A percentile compares a stretch with the other conserved stretches of the same genome.
Conservation (phyloP, 2,113 vertebrate species). For the Megatriorchis doriae region DNA sequence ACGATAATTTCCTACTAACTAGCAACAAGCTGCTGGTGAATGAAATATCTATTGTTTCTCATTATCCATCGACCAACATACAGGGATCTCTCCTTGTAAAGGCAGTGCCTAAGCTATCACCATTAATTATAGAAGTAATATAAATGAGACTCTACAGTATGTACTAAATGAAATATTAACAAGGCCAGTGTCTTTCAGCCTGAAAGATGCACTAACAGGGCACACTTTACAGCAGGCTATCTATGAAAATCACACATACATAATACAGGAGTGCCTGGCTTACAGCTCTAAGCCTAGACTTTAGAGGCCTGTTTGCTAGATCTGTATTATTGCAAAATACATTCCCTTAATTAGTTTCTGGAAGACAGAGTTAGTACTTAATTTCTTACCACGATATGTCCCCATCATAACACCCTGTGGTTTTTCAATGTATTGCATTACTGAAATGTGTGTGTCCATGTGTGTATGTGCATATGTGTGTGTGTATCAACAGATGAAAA, state of each 20-base stretch:
- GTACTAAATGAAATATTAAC: constrained; percentile 84
- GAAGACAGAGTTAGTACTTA: constrained; percentile 53
- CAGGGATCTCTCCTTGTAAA: constrained; percentile 77
- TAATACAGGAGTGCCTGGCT: constrained; percentile 35
- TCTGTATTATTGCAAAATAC: constrained; percentile 67
- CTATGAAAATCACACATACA: constrained; percentile 64
- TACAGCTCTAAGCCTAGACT: constrained; percentile 30
- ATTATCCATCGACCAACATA: constrained; percentile 82
- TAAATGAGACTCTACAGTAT: constrained; percentile 80
- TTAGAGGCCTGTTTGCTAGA: constrained; percentile 44
- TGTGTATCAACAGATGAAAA: background rate
- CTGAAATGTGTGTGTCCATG: background rate
- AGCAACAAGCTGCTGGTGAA: constrained; percentile 87
- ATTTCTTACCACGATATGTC: constrained; percentile 15
- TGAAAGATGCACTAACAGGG: constrained; percentile 69
- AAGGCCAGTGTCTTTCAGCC: constrained; percentile 72
- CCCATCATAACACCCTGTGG: constrained; percentile 40
- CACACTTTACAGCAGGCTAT: constrained; percentile 57
- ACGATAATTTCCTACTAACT: constrained; percentile 81
- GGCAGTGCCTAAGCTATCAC: constrained; percentile 81
- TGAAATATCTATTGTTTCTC: constrained; percentile 85
- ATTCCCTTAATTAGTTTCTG: constrained; percentile 59
- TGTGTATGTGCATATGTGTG: background rate
- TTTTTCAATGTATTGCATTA: background rate
- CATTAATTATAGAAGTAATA: constrained; percentile 87